Base-by-base conservation (phyloP, 2,113 vertebrate species). In the Pelecanus crispus region DNA sequence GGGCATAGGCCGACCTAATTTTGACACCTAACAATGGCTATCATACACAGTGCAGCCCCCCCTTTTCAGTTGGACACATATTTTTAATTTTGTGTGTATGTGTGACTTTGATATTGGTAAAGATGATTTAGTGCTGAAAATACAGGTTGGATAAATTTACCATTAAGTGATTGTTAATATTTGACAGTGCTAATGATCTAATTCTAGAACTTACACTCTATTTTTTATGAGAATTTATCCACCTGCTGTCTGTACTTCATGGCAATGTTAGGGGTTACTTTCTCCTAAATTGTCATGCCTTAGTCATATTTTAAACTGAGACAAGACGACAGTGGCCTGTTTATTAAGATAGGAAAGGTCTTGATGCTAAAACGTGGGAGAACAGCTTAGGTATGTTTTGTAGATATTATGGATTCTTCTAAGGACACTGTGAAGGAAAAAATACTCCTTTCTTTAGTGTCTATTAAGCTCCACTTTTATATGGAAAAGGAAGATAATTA, bases 1-100 rank as follows among this genome's bases (percentile, higher is more conserved):
- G 56, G 32, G 20, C 32, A 7, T 58, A n/a, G 56, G 56, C 34
- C 6, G 6, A n/a, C 34, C n/a, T n/a, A 58, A 58, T 34, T 4
- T 34, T 4, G 8, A 58, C 32, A 58, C 19, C 32, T 34, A n/a
- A 14, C 42, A 40, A 7, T 81, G 34, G 13, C 0, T 3, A 0
- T 65, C 50, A 2, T 59, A 12, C 14, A 17, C 6, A 25, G 28
- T 13, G 8, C 9, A 13, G 6, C 17, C 6, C 11, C 31, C 4
- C 31, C 34, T 44, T 28, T 59, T 67, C 25, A 49, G 0, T 32
- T 62, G 19, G 47, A 55, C 13, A n/a, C 26, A 8, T 22, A 7
- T n/a, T 50, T 38, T 19, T 18, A 34, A 20, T 67, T 79, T 29
- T 56, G 17, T 53, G 3, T 66, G 2, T 31, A 2, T 32, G 6